Evolutionary conservation across 2,797 vertebrate genomes (phyloP), one percentile per base, ranked within the genome.

Genomic region (Sebastes flavidus): DNA sequence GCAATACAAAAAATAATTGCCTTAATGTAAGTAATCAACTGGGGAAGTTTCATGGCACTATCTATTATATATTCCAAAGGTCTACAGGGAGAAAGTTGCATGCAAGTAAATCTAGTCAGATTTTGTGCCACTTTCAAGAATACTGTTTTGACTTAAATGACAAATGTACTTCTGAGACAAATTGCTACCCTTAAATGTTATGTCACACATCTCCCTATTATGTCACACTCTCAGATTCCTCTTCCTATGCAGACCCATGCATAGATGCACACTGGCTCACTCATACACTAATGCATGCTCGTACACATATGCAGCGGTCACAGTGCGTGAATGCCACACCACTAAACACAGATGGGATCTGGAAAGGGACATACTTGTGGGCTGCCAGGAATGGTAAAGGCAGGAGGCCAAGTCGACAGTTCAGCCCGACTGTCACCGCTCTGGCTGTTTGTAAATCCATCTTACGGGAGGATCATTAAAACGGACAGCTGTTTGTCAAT

Each of bases 341-440:
- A 80, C 93, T 92, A 93, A 94, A 93, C 91, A 91, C 88, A 91
- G 90, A 90, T 86, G 88, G 84, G 88, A 89, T 84, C 78, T 94
- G 89, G 89, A 92, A 92, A 90, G 80, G 90, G 90, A 88, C 89
- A 93, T 93, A 95, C 80, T 72, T 91, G 92, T 90, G 93, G 91
- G 65, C 34, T 83, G 82, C 81, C 81, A 85, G 89, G 87, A 92
- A 92, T 91, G 85, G 85, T 34, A 80, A 30, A 67, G 86, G 83
- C 80, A 0, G 16, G 68, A 72, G 67, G 82, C 91, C 86, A 90
- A 92, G 87, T 86, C 75, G 2, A 83, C 85, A 70, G 84, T 86
- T 91, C 83, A 85, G 82, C 61, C 81, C 63, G 5, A 82, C 77
- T 82, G 84, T 83, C 89, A 87, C 81, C 29, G 54, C 75, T 55